These are phyloP conservation scores for Dysmachus trigonus DNA, from an alignment of 2,888 invertebrate species.

Conservation along the genomic window DNA sequence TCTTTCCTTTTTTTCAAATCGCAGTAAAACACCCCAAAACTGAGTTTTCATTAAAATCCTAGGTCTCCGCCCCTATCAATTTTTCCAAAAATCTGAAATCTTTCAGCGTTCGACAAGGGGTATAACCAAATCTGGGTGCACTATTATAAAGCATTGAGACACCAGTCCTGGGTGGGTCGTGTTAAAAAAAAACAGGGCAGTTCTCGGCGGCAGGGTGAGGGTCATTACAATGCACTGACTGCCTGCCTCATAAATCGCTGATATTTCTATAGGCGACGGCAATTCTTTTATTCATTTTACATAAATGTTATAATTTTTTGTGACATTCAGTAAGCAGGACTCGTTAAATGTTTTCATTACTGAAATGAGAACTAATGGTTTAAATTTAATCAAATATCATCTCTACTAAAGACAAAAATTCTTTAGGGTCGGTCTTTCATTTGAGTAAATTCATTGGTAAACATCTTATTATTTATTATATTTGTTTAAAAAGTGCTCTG, in stretches of 20 bases:
- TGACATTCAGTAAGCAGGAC: neutral
- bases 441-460: too few species aligned
- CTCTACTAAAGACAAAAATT: neutral
- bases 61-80: constrained; percentile 44
- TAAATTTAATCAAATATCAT: neutral
- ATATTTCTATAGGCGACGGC: neutral
- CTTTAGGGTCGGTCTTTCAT: too few species aligned
- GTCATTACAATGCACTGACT: neutral
- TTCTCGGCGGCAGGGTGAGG: neutral
- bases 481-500: too few species aligned
- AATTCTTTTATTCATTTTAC: neutral
- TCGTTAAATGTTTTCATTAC: neutral
- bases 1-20: neutral
- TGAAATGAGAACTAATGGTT: neutral
- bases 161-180: neutral
- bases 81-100: constrained; percentile 48
- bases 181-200: neutral
- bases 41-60: constrained; percentile 33
- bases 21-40: constrained; percentile 46
- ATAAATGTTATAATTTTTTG: neutral
- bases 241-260: neutral
- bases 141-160: neutral
- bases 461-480: too few species aligned
- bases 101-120: constrained; percentile 8
- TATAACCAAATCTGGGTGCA: neutral